phyloP scores from a whole-genome alignment of 2,888 invertebrate genomes.

The Ophioninae sp. region DNA sequence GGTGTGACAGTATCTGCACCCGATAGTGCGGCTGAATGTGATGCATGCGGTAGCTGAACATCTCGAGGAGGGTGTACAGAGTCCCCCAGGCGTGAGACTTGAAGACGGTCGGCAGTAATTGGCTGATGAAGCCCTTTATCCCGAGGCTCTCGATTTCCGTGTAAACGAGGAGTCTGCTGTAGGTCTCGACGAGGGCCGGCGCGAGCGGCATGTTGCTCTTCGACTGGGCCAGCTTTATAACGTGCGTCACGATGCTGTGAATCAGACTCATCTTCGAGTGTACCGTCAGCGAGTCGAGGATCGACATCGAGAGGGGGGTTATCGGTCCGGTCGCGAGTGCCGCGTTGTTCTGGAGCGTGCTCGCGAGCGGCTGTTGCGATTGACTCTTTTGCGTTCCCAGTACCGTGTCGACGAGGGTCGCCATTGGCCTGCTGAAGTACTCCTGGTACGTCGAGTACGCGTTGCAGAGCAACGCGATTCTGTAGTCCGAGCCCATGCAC shows the following conservation, averaged over 20 bases:
- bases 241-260: slow-evolving; percentile 91
- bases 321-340: slow-evolving; percentile 86
- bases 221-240: slow-evolving; percentile 93
- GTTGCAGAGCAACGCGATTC: slow-evolving; percentile 95
- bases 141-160: slow-evolving; percentile 98
- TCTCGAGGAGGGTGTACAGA: slow-evolving; percentile 96
- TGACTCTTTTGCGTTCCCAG: slow-evolving; percentile 86
- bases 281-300: slow-evolving; percentile 95
- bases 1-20: slow-evolving; percentile 94
- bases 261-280: slow-evolving; percentile 98
- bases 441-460: slow-evolving; percentile 97
- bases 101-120: slow-evolving; percentile 93
- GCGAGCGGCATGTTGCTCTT: slow-evolving; percentile 92
- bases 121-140: slow-evolving; percentile 97
- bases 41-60: slow-evolving; percentile 98
- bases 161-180: slow-evolving; percentile 95
- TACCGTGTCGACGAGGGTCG: slow-evolving; percentile 93
- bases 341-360: slow-evolving; percentile 81
- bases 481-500: slow-evolving; percentile 92
- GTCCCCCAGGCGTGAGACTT: slow-evolving; percentile 97
- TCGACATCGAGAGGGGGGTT: slow-evolving; percentile 94
- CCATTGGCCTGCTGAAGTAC: slow-evolving; percentile 95
- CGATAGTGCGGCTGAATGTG: slow-evolving; percentile 98
- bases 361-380: slow-evolving; percentile 81
- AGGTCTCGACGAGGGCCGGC: slow-evolving; percentile 96